These are phyloP conservation scores for Disparrhopalites patrizii DNA, from an alignment of 2,888 invertebrate species.

Conservation along the genomic window DNA sequence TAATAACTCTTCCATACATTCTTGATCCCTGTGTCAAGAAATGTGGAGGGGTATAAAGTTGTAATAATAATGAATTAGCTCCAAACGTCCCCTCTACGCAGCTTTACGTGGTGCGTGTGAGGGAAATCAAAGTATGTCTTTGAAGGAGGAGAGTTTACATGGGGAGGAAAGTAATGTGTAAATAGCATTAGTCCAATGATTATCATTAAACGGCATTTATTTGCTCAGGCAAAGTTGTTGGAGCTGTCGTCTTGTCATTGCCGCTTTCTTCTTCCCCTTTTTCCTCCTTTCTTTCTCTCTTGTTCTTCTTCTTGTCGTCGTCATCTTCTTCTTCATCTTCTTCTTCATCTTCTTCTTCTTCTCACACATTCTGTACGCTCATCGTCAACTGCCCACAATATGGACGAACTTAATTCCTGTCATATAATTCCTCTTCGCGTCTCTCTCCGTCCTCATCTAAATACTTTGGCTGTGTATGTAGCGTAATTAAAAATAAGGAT, in stretches of 20 bases:
- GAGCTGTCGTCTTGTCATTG: slow-evolving; percentile 1
- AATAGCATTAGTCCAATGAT: background rate
- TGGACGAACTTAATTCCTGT: background rate
- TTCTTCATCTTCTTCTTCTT: background rate
- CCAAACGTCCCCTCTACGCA: no score
- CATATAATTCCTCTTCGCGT: background rate
- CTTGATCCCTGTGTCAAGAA: no score
- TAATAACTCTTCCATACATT: no score
- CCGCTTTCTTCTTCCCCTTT: background rate
- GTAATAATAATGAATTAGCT: no score
- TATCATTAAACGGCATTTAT: slow-evolving; percentile 23
- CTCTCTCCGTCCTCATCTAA: background rate
- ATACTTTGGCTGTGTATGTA: background rate
- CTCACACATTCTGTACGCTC: background rate
- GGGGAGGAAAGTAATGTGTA: no score
- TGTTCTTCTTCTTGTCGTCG: background rate
- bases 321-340: background rate
- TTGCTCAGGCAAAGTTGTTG: slow-evolving; percentile 10
- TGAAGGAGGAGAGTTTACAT: slow-evolving; percentile 7
- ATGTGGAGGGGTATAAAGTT: no score
- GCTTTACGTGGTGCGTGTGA: no score
- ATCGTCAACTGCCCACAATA: background rate
- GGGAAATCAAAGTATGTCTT: no score
- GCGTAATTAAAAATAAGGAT: slow-evolving; percentile 5
- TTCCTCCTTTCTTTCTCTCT: no score